Evolutionary conservation across 1,140 invertebrate species (phyloP), one percentile per base, ranked within the genome.

Genomic region (Akabosia matsudoensis): DNA sequence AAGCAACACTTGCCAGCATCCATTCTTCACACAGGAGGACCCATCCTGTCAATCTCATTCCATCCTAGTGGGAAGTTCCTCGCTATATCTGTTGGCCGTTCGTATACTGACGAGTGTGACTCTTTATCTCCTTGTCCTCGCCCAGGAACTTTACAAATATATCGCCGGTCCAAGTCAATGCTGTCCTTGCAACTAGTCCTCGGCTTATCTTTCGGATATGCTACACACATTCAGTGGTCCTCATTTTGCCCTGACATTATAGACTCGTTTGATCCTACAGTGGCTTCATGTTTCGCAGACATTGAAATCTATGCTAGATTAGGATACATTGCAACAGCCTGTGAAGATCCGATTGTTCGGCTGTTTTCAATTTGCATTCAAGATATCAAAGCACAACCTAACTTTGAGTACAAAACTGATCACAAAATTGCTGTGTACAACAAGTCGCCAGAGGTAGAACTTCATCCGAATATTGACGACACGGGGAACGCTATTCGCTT

Each of bases 11-110:
- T 7, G 7, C 13, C 24, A 2, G 7, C 61, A 2, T 67, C 61
- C 1, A 30, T 67, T 7, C 61, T 30, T 31, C 61, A 67, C 30
- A 31, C 67, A 56, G 80, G 80, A 7, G 80, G 80, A 22, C 74
- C 80, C 4, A 28, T 81, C 1, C 61, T 51, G 0, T 37, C 74
- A 24, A 33, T 81, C 31, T 30, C 33, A 0, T 81, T 78, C 78
- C 78, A 81, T 78, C 78, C 80, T 1, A 76, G 61, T 37, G 76
- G 74, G 28, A 76, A 77, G 30, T 74, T 51, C 18, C 37, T 81
- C 0, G 80, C 80, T 7, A 37, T 79, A 26, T 31, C 80, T 26
- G 76, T 72, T 1, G 33, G 74, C 0, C 31, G 24, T 16, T 37
- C 76, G n/a, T 14, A n/a, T 16, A 45, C 31, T 24, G 78, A 79